A percentile compares a stretch with the other conserved stretches of the same genome.
Conservation (phyloP, 2,888 invertebrate genomes). For the Liposcelis brunnea region DNA sequence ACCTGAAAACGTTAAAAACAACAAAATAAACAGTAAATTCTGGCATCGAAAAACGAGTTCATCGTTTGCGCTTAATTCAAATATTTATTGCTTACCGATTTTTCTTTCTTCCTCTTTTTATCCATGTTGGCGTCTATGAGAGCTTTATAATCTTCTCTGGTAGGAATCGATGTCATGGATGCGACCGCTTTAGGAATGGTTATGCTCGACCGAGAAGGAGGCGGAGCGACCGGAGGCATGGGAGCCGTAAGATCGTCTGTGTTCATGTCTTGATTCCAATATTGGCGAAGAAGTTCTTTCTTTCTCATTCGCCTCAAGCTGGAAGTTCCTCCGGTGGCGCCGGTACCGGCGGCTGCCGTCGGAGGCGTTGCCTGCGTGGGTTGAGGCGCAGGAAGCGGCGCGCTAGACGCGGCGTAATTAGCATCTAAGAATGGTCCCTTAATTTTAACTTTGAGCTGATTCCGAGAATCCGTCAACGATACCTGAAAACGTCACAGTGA, state of each 20-base stretch:
- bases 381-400: constrained; percentile 34
- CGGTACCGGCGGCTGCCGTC: constrained; percentile 17
- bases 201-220: constrained; percentile 49
- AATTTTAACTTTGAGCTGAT: constrained; percentile 78
- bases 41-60: too few species aligned
- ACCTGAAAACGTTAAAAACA: too few species aligned
- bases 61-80: too few species aligned
- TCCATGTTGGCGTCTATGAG: constrained; percentile 44
- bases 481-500: constrained; percentile 24
- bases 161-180: constrained; percentile 74
- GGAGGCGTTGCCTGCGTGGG: constrained; percentile 23
- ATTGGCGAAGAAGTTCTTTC: constrained; percentile 69
- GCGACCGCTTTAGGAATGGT: constrained; percentile 79
- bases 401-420: constrained; percentile 45
- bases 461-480: constrained; percentile 60
- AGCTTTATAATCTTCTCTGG: constrained; percentile 64
- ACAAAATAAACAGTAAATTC: too few species aligned
- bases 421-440: constrained; percentile 72
- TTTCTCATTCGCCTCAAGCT: constrained; percentile 75
- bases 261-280: constrained; percentile 74
- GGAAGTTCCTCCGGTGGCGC: constrained; percentile 45
- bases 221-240: constrained; percentile 38
- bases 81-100: constrained; percentile 25
- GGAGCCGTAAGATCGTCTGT: constrained; percentile 37
- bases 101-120: constrained; percentile 45